Evolutionary conservation across 2,797 vertebrate genomes (phyloP).

Genomic region (Pteronotus mesoamericanus): DNA sequence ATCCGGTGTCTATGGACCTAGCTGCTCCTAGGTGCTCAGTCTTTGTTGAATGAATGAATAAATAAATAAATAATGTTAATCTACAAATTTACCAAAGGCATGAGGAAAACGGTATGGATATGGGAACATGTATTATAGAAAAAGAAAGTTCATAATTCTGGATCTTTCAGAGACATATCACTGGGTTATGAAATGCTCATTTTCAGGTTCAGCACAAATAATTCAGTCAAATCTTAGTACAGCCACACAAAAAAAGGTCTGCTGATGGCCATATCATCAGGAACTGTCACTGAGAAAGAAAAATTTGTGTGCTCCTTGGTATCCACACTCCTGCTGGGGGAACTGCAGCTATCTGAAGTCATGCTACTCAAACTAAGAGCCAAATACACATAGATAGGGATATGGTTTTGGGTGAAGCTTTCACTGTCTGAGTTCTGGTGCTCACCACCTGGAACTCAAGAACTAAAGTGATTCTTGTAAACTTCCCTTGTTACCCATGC

Average conservation of each 20-base stretch:
- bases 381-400: not conserved
- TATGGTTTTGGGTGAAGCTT: not conserved
- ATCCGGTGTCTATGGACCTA: not conserved
- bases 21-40: not conserved
- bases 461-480: not conserved
- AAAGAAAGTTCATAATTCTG: not conserved
- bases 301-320: not conserved
- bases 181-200: not conserved
- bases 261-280: not conserved
- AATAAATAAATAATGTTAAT: not conserved
- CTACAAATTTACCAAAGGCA: constrained; percentile 2
- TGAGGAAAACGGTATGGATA: not conserved
- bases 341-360: not conserved
- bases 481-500: not conserved
- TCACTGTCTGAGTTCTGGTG: not conserved
- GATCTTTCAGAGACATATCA: not conserved
- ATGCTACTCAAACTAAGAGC: not conserved
- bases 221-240: not conserved
- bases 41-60: not conserved
- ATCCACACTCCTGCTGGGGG: not conserved
- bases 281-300: not conserved
- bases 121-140: not conserved
- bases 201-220: not conserved
- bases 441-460: not conserved
- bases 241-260: not conserved